Conservation (phyloP, 2,888 invertebrate species). For the Parasteatoda lunata region DNA sequence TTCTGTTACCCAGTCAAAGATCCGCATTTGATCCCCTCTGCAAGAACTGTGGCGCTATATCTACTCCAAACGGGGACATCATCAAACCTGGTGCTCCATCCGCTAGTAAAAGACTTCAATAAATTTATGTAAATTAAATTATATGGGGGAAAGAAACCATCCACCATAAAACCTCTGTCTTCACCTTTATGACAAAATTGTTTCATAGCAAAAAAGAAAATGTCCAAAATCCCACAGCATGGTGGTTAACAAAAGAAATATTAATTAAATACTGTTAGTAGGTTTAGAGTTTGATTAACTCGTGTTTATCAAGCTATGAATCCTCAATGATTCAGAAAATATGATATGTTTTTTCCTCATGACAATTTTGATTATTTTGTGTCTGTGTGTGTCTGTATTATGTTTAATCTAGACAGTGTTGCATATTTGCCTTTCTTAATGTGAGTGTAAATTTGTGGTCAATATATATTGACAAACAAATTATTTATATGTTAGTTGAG, state of each 20-base stretch:
- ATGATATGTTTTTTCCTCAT: conserved; percentile 10
- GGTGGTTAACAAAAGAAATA: conserved; percentile 24
- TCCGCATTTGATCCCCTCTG: conserved; percentile 84
- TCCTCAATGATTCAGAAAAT: not conserved
- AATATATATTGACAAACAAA: conserved; percentile 7
- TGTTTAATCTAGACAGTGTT: conserved; percentile 36
- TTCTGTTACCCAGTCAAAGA: conserved; percentile 85
- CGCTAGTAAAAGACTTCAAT: conserved; percentile 51
- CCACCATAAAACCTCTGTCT: conserved; percentile 50
- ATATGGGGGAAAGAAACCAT: conserved; percentile 39
- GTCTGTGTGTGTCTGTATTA: conserved; percentile 32
- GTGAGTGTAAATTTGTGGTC: conserved; percentile 2
- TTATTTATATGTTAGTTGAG: not conserved
- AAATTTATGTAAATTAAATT: conserved; percentile 30
- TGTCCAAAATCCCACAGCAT: conserved; percentile 33
- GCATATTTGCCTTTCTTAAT: conserved; percentile 6
- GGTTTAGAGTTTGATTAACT: conserved; percentile 47
- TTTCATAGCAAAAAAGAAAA: conserved; percentile 10
- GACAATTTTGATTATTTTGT: conserved; percentile 35
- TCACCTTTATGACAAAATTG: conserved; percentile 20
- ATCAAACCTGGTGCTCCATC: conserved; percentile 42
- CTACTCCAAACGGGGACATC: conserved; percentile 46
- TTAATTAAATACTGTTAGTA: conserved; percentile 41
- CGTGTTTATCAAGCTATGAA: conserved; percentile 27
- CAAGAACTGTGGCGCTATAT: conserved; percentile 62